phyloP scores from a whole-genome alignment of 2,113 vertebrate genomes.

The Mirza zaza region DNA sequence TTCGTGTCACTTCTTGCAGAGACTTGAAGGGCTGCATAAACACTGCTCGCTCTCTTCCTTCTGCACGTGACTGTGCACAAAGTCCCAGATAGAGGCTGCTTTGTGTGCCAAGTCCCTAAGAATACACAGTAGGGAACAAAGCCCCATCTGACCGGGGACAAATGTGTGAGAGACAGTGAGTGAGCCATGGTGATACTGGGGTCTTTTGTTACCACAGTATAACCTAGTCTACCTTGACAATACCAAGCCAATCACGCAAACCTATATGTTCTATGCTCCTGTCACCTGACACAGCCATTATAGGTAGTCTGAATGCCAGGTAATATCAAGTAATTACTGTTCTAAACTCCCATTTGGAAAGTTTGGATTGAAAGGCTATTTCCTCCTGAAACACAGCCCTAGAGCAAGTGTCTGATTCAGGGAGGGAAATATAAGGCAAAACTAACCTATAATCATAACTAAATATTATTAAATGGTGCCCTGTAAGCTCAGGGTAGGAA shows the following conservation, averaged over 20 bases:
- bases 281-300: not conserved
- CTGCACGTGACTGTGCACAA: too few species aligned
- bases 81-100: not conserved
- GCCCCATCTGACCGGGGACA: not conserved
- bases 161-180: not conserved
- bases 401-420: not conserved
- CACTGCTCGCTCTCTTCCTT: not conserved
- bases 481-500: not conserved
- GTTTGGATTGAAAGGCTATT: not conserved
- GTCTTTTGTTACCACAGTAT: not conserved
- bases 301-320: not conserved
- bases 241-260: not conserved
- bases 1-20: not conserved
- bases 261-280: not conserved
- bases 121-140: not conserved
- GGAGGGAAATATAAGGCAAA: not conserved
- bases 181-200: not conserved
- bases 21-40: not conserved
- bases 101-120: not conserved
- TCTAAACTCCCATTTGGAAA: not conserved
- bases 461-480: not conserved
- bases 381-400: not conserved
- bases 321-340: not conserved
- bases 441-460: not conserved
- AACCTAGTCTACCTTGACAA: not conserved